phyloP scores from a whole-genome alignment of 2,888 invertebrate species.

The Marasmarcha lunaedactyla region DNA sequence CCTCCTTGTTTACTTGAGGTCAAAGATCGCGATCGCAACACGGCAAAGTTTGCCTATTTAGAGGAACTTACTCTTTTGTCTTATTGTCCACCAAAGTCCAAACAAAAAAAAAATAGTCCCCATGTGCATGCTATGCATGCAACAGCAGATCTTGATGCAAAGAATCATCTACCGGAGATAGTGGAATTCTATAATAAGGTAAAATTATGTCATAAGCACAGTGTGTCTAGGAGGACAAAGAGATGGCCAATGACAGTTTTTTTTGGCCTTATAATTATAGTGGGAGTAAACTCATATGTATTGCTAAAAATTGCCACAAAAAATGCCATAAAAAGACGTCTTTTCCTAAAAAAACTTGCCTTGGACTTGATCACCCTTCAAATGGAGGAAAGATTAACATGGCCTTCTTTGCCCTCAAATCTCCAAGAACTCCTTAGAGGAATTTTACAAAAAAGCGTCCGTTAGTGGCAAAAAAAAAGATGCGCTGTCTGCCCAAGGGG shows the following conservation, averaged over 20 bases:
- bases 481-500: too few species aligned
- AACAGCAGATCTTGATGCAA: conserved; percentile 7
- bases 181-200: conserved; percentile 4
- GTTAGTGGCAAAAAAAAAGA: too few species aligned
- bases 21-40: conserved; percentile 7
- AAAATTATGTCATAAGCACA: conserved; percentile 1
- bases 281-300: conserved; percentile 2
- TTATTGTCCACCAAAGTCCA: conserved; percentile 9
- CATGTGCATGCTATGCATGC: conserved; percentile 9
- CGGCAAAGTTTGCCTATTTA: conserved; percentile 9
- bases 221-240: not conserved
- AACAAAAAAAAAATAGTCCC: conserved; percentile 8
- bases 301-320: conserved; percentile 1
- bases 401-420: too few species aligned
- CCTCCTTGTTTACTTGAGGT: conserved; percentile 7
- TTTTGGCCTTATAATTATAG: not conserved
- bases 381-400: too few species aligned
- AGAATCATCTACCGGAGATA: conserved; percentile 7
- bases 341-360: too few species aligned
- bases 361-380: too few species aligned
- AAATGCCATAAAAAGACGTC: conserved; percentile 2
- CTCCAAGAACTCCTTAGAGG: too few species aligned
- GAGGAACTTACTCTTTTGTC: conserved; percentile 8
- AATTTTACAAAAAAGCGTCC: too few species aligned
- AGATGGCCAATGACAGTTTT: conserved; percentile 1